These are phyloP conservation scores for Mycetomoellerius zeteki DNA, from an alignment of 1,140 invertebrate species.

Conservation along the genomic window DNA sequence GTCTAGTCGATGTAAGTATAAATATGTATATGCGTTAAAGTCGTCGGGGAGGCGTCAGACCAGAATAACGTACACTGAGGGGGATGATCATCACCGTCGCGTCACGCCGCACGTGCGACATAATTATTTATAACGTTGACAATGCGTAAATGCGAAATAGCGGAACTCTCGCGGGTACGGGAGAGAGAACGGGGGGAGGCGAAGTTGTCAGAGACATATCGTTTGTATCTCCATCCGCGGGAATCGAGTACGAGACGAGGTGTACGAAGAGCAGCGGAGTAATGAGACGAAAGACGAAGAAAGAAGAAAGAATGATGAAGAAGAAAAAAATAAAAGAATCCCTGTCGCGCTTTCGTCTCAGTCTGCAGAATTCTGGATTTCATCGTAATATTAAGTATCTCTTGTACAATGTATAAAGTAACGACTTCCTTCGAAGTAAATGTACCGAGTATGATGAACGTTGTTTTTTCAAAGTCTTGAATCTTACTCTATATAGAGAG, in stretches of 20 bases:
- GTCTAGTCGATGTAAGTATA: conserved; percentile 77
- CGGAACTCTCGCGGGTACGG: conserved; percentile 17
- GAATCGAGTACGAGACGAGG: conserved; percentile 36
- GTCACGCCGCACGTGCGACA: neutral
- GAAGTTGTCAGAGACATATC: conserved; percentile 76
- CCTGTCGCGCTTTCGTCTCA: conserved; percentile 68
- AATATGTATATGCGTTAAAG: conserved; percentile 71
- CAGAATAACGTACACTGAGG: conserved; percentile 80
- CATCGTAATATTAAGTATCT: conserved; percentile 73
- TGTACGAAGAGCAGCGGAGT: conserved; percentile 39
- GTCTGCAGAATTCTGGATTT: conserved; percentile 76
- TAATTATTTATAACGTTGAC: conserved; percentile 60
- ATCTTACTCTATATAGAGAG: conserved; percentile 53
- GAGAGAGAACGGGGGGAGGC: conserved; percentile 9
- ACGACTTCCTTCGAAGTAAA: conserved; percentile 65
- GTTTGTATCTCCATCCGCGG: conserved; percentile 70
- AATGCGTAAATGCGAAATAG: conserved; percentile 37
- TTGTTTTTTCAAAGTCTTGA: conserved; percentile 64
- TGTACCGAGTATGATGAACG: conserved; percentile 58
- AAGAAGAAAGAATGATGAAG: neutral
- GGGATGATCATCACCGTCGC: conserved; percentile 62
- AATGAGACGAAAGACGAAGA: conserved; percentile 41
- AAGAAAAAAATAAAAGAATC: conserved; percentile 11
- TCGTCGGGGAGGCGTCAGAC: conserved; percentile 53
- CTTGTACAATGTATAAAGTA: conserved; percentile 75